These are phyloP conservation scores for Melipona quadrifasciata DNA, from an alignment of 1,140 invertebrate genomes.

Conservation along the genomic window DNA sequence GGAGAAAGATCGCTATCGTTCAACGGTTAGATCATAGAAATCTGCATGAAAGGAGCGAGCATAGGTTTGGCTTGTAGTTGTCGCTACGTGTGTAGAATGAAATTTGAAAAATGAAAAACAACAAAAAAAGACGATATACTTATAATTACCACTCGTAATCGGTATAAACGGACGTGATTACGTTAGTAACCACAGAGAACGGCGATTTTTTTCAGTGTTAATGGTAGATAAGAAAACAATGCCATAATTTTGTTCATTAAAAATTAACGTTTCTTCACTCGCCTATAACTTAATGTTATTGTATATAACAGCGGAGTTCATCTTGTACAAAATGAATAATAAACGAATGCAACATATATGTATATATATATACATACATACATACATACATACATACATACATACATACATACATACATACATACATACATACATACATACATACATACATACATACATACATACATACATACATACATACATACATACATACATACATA, in stretches of 20 bases:
- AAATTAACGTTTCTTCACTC: neutral
- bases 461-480: too few species aligned
- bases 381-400: too few species aligned
- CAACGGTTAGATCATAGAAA: neutral
- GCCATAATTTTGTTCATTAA: conserved; percentile 32
- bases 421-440: neutral
- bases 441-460: neutral
- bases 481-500: neutral
- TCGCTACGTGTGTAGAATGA: neutral
- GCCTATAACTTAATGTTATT: neutral
- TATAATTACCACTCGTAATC: neutral
- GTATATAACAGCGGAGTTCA: conserved; percentile 50
- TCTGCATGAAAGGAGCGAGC: neutral
- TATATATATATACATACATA: neutral
- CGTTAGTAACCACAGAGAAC: neutral
- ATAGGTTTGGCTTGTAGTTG: neutral
- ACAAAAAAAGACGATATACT: neutral
- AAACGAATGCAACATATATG: conserved; percentile 42
- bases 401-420: too few species aligned
- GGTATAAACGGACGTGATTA: neutral
- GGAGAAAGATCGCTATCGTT: neutral
- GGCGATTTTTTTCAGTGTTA: conserved; percentile 1
- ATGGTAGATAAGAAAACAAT: neutral
- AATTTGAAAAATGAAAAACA: too few species aligned
- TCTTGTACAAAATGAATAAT: conserved; percentile 54